A percentile compares a stretch with the other conserved stretches of the same genome.
These are phyloP conservation scores for Drosophila melanosoma DNA, from an alignment of 2,888 invertebrate genomes.

Conservation along the genomic window DNA sequence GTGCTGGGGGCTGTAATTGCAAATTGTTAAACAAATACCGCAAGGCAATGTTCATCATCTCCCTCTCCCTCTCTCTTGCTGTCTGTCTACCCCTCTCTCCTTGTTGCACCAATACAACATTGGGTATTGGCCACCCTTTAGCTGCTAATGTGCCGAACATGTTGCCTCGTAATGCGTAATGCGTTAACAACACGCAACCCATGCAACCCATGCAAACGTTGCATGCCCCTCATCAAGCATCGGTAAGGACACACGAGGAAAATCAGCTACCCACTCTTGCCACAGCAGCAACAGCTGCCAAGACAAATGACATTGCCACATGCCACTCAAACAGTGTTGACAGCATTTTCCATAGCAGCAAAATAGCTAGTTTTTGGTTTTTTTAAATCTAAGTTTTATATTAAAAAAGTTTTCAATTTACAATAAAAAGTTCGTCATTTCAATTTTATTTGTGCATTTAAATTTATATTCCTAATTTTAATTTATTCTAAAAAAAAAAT, in stretches of 20 bases:
- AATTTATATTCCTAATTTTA: background rate
- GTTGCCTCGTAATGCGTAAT: constrained; percentile 72
- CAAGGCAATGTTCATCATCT: constrained; percentile 14
- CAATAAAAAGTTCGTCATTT: background rate
- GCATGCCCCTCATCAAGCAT: constrained; percentile 25
- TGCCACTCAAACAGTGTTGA: constrained; percentile 28
- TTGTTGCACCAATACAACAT: constrained; percentile 2
- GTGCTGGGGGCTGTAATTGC: constrained; percentile 37
- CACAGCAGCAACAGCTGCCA: constrained; percentile 34
- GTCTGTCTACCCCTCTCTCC: no score
- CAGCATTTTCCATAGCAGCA: background rate
- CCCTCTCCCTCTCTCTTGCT: background rate
- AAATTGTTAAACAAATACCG: constrained; percentile 59
- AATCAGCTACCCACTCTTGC: constrained; percentile 5
- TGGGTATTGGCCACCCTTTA: constrained; percentile 6
- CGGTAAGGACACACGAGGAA: constrained; percentile 18
- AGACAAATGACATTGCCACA: constrained; percentile 74
- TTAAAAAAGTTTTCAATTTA: background rate
- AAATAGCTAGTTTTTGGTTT: background rate
- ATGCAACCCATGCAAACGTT: constrained; percentile 6
- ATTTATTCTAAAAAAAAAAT: background rate
- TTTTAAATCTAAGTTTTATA: background rate
- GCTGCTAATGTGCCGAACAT: constrained; percentile 72
- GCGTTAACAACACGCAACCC: constrained; percentile 67
- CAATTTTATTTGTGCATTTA: background rate